phyloP scores from a whole-genome alignment of 2,888 invertebrate genomes.

The Dicyrtomina minuta region DNA sequence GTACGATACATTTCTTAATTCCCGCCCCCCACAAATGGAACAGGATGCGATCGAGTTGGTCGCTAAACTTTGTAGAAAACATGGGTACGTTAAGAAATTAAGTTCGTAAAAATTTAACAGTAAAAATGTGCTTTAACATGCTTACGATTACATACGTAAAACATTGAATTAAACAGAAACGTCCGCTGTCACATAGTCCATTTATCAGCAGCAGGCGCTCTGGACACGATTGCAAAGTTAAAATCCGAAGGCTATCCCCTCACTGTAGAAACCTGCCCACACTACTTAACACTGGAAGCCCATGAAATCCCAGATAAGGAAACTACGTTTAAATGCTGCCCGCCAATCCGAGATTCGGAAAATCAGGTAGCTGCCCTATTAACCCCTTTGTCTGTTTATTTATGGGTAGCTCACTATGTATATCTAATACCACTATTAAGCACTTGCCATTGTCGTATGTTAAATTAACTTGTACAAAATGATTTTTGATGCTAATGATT shows the following conservation, averaged over 20 bases:
- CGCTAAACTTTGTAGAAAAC: slow-evolving; percentile 62
- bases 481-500: too few species aligned
- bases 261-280: slow-evolving; percentile 73
- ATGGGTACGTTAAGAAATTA: slow-evolving; percentile 61
- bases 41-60: slow-evolving; percentile 65
- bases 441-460: too few species aligned
- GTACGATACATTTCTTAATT: slow-evolving; percentile 66
- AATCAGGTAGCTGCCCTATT: slow-evolving; percentile 63
- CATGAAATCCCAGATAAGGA: slow-evolving; percentile 66
- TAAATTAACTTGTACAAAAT: too few species aligned
- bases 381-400: too few species aligned
- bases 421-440: too few species aligned
- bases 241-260: slow-evolving; percentile 63
- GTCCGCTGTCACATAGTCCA: slow-evolving; percentile 70
- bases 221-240: slow-evolving; percentile 63
- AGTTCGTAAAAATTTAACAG: too few species aligned
- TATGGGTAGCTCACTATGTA: too few species aligned
- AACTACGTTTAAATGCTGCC: slow-evolving; percentile 72
- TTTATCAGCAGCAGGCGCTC: slow-evolving; percentile 65
- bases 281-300: slow-evolving; percentile 67
- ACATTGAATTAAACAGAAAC: too few species aligned
- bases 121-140: not conserved
- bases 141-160: too few species aligned
- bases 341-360: slow-evolving; percentile 66
- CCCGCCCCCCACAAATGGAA: slow-evolving; percentile 70